These are phyloP conservation scores for Mugil cephalus DNA, from an alignment of 2,113 vertebrate species.

Conservation along the genomic window DNA sequence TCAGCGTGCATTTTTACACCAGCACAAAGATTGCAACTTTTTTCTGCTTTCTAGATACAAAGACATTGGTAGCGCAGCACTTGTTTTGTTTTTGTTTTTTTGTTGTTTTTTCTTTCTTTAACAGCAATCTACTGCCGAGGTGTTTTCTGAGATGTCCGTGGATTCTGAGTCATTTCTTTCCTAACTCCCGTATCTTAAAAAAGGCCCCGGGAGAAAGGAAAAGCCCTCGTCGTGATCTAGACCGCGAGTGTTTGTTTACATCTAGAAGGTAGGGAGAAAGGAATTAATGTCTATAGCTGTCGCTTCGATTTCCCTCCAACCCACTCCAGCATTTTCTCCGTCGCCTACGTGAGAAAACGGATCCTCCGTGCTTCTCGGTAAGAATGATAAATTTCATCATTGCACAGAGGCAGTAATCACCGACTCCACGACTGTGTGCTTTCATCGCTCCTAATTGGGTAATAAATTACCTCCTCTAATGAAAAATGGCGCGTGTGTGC, in stretches of 20 bases:
- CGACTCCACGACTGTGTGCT: constrained; percentile 59
- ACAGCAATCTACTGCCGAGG: no score
- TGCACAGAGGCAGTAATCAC: constrained; percentile 63
- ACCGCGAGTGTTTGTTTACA: constrained; percentile 42
- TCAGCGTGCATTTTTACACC: no score
- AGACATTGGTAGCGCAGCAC: no score
- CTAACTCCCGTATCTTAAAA: neutral
- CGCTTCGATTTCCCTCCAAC: constrained; percentile 28
- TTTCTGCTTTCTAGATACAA: no score
- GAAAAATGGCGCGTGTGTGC: constrained; percentile 58
- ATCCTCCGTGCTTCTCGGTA: constrained; percentile 28
- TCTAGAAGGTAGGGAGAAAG: constrained; percentile 20
- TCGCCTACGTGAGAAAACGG: constrained; percentile 16
- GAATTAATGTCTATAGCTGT: constrained; percentile 37
- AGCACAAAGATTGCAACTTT: no score
- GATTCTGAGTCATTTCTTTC: constrained; percentile 21
- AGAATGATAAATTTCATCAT: constrained; percentile 66
- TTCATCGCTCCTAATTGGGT: constrained; percentile 71
- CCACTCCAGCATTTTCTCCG: constrained; percentile 26
- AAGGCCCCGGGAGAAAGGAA: neutral
- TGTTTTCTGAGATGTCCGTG: no score
- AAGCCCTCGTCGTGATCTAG: constrained; percentile 12
- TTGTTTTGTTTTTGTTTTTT: no score
- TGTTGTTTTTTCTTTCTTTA: no score
- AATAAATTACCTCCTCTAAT: constrained; percentile 71